Conservation (phyloP, 2,797 vertebrate species). For the Pseudochromis fuscus region DNA sequence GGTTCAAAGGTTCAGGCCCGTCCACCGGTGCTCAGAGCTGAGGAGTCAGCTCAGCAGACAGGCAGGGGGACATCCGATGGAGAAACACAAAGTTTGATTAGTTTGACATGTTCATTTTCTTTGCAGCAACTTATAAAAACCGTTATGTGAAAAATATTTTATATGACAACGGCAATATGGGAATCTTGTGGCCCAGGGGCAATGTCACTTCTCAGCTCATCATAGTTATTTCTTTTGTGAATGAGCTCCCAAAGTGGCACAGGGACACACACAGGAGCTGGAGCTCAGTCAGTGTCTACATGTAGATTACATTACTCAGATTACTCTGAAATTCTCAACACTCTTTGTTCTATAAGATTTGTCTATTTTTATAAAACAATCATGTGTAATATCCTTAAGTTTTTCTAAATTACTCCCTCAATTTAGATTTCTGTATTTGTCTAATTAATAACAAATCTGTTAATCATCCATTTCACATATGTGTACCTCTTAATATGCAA, state of each 20-base stretch:
- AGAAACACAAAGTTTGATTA: conserved; percentile 18
- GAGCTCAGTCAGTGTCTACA: not conserved
- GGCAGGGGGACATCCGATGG: conserved; percentile 9
- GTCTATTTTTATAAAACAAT: not conserved
- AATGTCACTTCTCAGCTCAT: conserved; percentile 24
- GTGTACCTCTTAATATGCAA: too few species aligned
- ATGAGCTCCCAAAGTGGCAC: conserved; percentile 29
- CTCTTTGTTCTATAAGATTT: too few species aligned
- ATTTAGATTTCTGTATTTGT: too few species aligned
- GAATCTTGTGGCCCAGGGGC: conserved; percentile 12
- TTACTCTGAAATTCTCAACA: conserved; percentile 7
- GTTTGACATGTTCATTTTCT: not conserved
- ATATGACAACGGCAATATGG: conserved; percentile 33
- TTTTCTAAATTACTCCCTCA: too few species aligned
- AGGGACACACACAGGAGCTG: not conserved
- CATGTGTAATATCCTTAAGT: not conserved
- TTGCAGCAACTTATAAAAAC: conserved; percentile 17
- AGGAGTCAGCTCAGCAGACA: conserved; percentile 5
- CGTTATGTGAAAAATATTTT: conserved; percentile 24
- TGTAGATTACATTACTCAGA: not conserved
- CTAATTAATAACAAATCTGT: too few species aligned
- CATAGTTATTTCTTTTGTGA: conserved; percentile 19
- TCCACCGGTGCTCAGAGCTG: conserved; percentile 33
- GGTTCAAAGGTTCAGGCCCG: conserved; percentile 50
- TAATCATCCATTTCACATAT: too few species aligned